Base-by-base conservation (phyloP, 2,113 vertebrate genomes). In the Cacatua alba region DNA sequence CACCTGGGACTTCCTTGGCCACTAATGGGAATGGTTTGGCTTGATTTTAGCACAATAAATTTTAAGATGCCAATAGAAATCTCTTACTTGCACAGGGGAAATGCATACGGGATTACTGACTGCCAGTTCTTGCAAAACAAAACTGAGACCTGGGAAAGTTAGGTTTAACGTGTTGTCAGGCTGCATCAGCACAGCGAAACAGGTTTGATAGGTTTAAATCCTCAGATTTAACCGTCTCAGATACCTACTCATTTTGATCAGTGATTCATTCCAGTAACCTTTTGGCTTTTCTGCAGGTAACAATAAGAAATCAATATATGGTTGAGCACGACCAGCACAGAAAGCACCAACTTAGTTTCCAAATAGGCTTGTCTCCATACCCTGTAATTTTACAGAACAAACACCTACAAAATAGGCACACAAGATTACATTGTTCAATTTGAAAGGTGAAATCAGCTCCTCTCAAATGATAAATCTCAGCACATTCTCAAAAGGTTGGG, bases 401-500 rank as follows among this genome's bases (percentile, higher is more conserved):
- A 82, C 43, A 72, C 67, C 67, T 65, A 64, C 80, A 52, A 86
- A 93, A 92, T 29, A 84, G 67, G 63, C 80, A 83, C 44, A 55
- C 10, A 52, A 49, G 80, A 76, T 91, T 82, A 69, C 39, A 92
- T 83, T 92, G 81, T 92, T 96, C 76, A 15, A 2, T 71, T 72
- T 96, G 83, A 92, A 96, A 96, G 94, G 80, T 86, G 83, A 95
- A 96, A 94, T 96, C 88, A 91, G 19, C 83, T 95, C 46, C 55
- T 91, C 93, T 94, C 52, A 79, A 86, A 92, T 83, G 43, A 94
- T 41, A 86, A 79, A 87, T 90, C 77, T 92, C 83, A 87, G 77
- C 28, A 95, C 62, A 91, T 88, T 95, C 91, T 90, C 13, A 8
- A 88, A 86, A 90, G 71, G 55, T 55, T 93, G 82, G 77, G 71